These are phyloP conservation scores for Copidosoma aretas DNA, from an alignment of 2,888 invertebrate species.

Conservation along the genomic window DNA sequence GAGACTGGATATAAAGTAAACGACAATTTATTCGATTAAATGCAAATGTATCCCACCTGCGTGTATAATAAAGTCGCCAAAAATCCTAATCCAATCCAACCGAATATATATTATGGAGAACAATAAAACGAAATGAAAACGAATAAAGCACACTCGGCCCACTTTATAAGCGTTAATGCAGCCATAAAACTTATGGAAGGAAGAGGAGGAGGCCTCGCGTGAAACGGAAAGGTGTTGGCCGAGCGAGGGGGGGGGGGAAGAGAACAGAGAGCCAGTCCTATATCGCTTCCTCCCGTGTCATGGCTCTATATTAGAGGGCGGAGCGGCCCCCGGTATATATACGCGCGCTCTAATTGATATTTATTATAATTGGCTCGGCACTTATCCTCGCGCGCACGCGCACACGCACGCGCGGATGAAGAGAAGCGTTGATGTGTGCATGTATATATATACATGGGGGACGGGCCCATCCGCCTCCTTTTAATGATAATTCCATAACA, in stretches of 20 bases:
- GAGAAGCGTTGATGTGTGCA: constrained; percentile 38
- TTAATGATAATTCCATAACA: constrained; percentile 54
- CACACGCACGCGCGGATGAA: constrained; percentile 35
- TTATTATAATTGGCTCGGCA: constrained; percentile 61
- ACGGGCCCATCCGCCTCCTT: constrained; percentile 12
- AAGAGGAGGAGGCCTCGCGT: constrained; percentile 6
- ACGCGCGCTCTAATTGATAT: constrained; percentile 59
- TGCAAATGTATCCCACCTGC: too few relatives aligned
- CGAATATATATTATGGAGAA: not conserved
- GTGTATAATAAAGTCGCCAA: not conserved
- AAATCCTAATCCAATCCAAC: not conserved
- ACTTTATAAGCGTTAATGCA: not conserved
- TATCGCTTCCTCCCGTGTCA: not conserved
- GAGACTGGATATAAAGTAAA: too few relatives aligned
- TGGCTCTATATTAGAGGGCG: not conserved
- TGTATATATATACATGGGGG: constrained; percentile 18
- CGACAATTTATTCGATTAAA: too few relatives aligned
- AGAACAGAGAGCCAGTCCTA: not conserved
- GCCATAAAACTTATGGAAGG: not conserved
- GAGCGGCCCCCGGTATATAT: constrained; percentile 18
- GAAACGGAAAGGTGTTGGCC: constrained; percentile 33
- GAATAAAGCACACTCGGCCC: not conserved
- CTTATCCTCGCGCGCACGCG: constrained; percentile 46
- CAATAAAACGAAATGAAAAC: not conserved
- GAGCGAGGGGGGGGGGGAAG: not conserved